These are phyloP conservation scores for Oryzias dopingdopingensis DNA, from an alignment of 2,797 vertebrate genomes.

Conservation along the genomic window DNA sequence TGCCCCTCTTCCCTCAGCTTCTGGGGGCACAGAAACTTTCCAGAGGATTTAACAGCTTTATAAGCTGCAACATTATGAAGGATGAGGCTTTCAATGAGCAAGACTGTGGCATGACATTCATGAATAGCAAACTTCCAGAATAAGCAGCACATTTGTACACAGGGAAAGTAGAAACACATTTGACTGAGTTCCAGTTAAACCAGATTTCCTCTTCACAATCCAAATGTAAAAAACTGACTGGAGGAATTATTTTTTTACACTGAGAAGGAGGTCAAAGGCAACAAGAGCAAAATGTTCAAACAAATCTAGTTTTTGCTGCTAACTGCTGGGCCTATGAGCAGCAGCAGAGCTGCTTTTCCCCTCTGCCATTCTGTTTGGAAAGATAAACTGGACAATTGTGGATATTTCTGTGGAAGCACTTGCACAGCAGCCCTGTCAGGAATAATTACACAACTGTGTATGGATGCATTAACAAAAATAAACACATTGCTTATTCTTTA, in stretches of 20 bases:
- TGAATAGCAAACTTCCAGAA: conserved; percentile 32
- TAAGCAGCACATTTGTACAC: conserved; percentile 35
- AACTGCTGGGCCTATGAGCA: conserved; percentile 23
- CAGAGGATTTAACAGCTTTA: conserved; percentile 4
- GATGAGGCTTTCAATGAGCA: conserved; percentile 10
- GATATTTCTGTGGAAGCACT: conserved; percentile 47
- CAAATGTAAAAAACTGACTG: conserved; percentile 15
- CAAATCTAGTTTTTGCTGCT: conserved; percentile 30
- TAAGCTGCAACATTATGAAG: conserved; percentile 8
- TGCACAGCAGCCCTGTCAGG: neutral
- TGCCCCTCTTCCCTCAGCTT: neutral
- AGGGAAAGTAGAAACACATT: conserved; percentile 67
- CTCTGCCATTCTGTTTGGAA: conserved; percentile 13
- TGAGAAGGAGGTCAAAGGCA: conserved; percentile 42
- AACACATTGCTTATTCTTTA: too few species aligned
- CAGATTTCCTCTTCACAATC: conserved; percentile 37
- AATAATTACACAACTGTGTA: too few species aligned
- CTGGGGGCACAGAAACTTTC: conserved; percentile 2
- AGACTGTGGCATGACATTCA: conserved; percentile 9
- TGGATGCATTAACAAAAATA: too few species aligned
- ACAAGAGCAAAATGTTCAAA: conserved; percentile 38
- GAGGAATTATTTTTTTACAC: conserved; percentile 25
- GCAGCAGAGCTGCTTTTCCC: conserved; percentile 7
- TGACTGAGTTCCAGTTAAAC: conserved; percentile 66
- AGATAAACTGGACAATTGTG: conserved; percentile 1